Percentiles rank a stretch among this genome's conserved stretches.
Conservation (phyloP, 2,888 invertebrate genomes). For the Cataglyphis rosenhaueri region DNA sequence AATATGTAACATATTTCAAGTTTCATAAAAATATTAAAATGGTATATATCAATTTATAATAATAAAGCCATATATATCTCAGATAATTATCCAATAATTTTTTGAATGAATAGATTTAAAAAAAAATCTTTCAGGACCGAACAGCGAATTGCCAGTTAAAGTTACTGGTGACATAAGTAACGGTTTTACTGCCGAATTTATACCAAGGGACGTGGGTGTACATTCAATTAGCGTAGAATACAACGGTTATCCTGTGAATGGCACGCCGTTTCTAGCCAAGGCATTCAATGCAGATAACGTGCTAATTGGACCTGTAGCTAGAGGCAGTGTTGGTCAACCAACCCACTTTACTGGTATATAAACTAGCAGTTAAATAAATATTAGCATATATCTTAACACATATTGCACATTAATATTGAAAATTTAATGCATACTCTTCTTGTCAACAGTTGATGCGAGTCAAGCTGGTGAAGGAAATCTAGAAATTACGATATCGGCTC, state of each 20-base stretch:
- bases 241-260: conserved; percentile 95
- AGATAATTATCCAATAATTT: conserved; percentile 17
- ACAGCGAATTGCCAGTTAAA: conserved; percentile 94
- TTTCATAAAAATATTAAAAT: not conserved
- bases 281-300: conserved; percentile 97
- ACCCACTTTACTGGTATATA: conserved; percentile 93
- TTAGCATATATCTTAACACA: not conserved
- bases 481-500: conserved; percentile 98
- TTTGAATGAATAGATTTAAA: not conserved
- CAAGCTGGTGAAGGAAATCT: conserved; percentile 98
- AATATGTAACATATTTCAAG: not conserved
- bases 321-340: conserved; percentile 94
- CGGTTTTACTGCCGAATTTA: conserved; percentile 96
- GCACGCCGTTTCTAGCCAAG: conserved; percentile 96
- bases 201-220: conserved; percentile 96
- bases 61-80: not conserved
- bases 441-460: conserved; percentile 93
- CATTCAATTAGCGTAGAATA: conserved; percentile 96
- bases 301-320: conserved; percentile 92
- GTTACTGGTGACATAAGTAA: conserved; percentile 95
- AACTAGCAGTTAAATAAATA: not conserved
- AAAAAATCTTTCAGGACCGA: conserved; percentile 88
- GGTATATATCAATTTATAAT: not conserved
- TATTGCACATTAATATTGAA: not conserved
- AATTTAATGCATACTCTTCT: conserved; percentile 24